Percentiles rank a stretch among this genome's conserved stretches.
Conservation (phyloP, 1,140 invertebrate species). For the Hydropsyche tenuis region DNA sequence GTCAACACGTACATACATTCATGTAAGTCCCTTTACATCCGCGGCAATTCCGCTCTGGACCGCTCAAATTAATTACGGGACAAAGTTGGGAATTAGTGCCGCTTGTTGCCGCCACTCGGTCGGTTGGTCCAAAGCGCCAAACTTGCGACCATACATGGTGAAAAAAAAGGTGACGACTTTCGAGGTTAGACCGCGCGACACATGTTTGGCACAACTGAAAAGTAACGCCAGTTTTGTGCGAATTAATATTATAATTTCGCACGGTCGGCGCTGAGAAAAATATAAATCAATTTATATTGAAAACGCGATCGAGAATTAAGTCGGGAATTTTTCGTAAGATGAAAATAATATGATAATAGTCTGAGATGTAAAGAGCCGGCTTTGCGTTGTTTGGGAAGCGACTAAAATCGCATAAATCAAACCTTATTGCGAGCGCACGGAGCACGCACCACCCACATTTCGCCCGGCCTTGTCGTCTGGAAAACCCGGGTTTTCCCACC, state of each 20-base stretch:
- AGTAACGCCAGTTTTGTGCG: no score
- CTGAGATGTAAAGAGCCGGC: background rate
- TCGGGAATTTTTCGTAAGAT: background rate
- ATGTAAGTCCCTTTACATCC: background rate
- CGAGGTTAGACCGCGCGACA: no score
- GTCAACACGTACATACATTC: no score
- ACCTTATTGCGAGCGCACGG: constrained; percentile 3
- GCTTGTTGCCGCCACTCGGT: constrained; percentile 1
- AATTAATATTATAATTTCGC: no score
- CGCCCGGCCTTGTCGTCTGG: background rate
- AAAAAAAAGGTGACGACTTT: no score
- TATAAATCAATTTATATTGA: no score
- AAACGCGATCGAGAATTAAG: no score
- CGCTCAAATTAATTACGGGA: constrained; percentile 15
- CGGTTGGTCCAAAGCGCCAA: background rate
- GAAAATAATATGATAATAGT: constrained; percentile 8
- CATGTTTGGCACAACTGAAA: no score
- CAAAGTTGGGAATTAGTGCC: constrained; percentile 16
- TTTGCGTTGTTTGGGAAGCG: constrained; percentile 6
- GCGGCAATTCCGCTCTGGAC: background rate
- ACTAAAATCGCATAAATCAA: constrained; percentile 20
- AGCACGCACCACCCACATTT: background rate
- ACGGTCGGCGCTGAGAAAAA: no score
- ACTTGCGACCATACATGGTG: background rate
- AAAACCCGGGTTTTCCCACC: no score